phyloP scores from a whole-genome alignment of 1,140 invertebrate species.

The Chironomus tepperi region DNA sequence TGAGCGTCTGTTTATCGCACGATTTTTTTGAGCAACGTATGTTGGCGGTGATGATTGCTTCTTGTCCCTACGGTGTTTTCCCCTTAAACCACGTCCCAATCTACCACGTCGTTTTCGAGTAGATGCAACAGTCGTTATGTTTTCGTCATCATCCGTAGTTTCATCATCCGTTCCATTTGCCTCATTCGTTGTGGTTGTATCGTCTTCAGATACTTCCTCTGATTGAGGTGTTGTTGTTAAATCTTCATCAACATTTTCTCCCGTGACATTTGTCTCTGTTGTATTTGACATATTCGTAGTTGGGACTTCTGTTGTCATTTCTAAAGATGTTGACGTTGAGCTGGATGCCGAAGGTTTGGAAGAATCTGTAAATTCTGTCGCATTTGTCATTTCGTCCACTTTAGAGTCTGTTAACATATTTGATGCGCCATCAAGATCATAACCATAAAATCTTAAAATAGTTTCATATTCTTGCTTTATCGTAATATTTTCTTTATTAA shows the following conservation, averaged over 20 bases:
- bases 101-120: neutral
- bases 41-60: neutral
- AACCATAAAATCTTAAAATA: slow-evolving; percentile 66
- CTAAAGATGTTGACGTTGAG: slow-evolving; percentile 21
- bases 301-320: neutral
- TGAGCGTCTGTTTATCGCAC: neutral
- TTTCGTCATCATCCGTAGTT: neutral
- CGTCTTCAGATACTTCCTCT: neutral
- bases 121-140: neutral
- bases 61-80: neutral
- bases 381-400: slow-evolving; percentile 28
- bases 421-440: slow-evolving; percentile 45
- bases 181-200: neutral
- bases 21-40: neutral
- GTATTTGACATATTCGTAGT: too few species aligned
- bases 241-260: neutral
- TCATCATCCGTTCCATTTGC: neutral
- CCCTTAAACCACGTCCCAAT: slow-evolving; percentile 8
- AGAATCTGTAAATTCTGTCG: slow-evolving; percentile 16
- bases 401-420: slow-evolving; percentile 31
- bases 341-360: slow-evolving; percentile 10
- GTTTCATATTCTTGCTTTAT: slow-evolving; percentile 59
- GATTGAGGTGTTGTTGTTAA: neutral
- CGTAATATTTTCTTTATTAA: slow-evolving; percentile 65
- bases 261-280: neutral